Evolutionary conservation across 1,140 invertebrate genomes (phyloP), one percentile per base, ranked within the genome.

Genomic region (Cylas formicarius): DNA sequence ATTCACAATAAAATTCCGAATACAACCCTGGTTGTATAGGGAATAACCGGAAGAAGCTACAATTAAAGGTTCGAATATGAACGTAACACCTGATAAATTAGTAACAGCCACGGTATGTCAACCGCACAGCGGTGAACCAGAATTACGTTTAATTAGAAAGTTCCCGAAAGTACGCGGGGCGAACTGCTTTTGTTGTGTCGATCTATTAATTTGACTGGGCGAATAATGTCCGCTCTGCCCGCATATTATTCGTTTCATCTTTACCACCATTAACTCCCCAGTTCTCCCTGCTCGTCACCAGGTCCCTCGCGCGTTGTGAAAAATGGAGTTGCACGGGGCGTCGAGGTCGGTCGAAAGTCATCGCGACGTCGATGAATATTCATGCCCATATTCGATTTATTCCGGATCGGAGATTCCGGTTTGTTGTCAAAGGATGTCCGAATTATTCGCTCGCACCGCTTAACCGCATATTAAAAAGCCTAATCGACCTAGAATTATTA

Each of bases 51-150:
- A 56, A 55, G 48, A 35, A 33, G 37, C 37, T 35, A 31, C 41
- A 58, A 55, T 53, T 55, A 52, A 52, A 36, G 48, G 35, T 57
- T 37, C 41, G 17, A 41, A 45, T 45, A 44, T 44, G 46, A 48
- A 47, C 44, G 46, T 53, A 48, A 49, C 55, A 57, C 55, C 55
- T 57, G 55, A 57, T 50, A 50, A 57, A 54, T 55, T 54, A 54
- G 40, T 54, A 41, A 45, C 37, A 38, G 35, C 44, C 39, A 40
- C 39, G 49, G 32, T 23, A 52, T 38, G 38, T 48, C 31, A 45
- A 49, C 26, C 28, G 26, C 36, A 36, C 44, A 36, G 32, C 43
- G 22, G 39, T 35, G 33, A 21, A 42, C 38, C 28, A 32, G 27
- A 51, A 51, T 51, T 51, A 37, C 18, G 16, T 19, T 40, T 45